Evolutionary conservation across 2,113 vertebrate species (phyloP).

Genomic region (Perca fluviatilis): DNA sequence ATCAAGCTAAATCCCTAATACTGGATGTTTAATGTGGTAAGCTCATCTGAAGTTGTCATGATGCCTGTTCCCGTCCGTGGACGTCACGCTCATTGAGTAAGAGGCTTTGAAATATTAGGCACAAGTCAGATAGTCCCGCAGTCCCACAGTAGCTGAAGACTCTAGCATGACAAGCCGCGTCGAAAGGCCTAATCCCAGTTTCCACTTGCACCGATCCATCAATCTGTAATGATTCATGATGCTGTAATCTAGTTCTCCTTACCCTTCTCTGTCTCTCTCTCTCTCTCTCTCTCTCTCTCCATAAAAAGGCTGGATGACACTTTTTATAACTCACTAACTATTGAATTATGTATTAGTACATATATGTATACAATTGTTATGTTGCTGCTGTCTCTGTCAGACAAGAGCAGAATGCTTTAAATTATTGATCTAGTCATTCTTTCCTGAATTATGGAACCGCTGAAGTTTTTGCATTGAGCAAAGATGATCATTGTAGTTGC

Average conservation of each 20-base stretch:
- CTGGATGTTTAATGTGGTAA: slow-evolving; percentile 48
- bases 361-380: slow-evolving; percentile 30
- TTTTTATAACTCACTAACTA: background rate
- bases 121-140: slow-evolving; percentile 36
- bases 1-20: slow-evolving; percentile 42
- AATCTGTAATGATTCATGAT: slow-evolving; percentile 50
- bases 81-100: slow-evolving; percentile 58
- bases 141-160: slow-evolving; percentile 42
- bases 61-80: slow-evolving; percentile 49
- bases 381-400: slow-evolving; percentile 12
- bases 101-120: slow-evolving; percentile 73
- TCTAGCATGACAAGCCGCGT: slow-evolving; percentile 48
- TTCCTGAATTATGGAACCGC: slow-evolving; percentile 27
- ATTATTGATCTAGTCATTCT: slow-evolving; percentile 49
- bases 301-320: background rate
- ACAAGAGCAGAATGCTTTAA: slow-evolving; percentile 16
- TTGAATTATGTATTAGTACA: slow-evolving; percentile 26
- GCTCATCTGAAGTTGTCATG: slow-evolving; percentile 47
- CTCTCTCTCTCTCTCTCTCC: slow-evolving; percentile 54
- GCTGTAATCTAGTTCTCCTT: slow-evolving; percentile 64
- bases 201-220: slow-evolving; percentile 69
- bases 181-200: slow-evolving; percentile 68
- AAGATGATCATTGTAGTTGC: background rate
- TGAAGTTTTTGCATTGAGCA: background rate
- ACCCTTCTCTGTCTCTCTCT: slow-evolving; percentile 60